A percentile compares a stretch with the other conserved stretches of the same genome.
phyloP scores from a whole-genome alignment of 2,888 invertebrate species.

The Tipula lateralis region DNA sequence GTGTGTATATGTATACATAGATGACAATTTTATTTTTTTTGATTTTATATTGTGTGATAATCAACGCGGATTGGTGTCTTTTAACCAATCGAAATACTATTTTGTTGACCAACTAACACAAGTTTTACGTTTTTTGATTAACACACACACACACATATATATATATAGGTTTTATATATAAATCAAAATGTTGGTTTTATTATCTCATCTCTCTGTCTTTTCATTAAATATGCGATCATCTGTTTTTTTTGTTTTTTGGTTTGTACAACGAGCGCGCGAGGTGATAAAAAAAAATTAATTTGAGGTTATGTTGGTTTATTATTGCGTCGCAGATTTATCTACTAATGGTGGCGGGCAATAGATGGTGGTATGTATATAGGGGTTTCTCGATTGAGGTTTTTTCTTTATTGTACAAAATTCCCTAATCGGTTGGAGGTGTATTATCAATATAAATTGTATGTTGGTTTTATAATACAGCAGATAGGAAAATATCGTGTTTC shows the following conservation, averaged over 20 bases:
- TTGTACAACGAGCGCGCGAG: background rate
- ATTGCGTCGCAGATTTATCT: constrained; percentile 24
- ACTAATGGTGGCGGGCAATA: background rate
- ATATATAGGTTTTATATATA: background rate
- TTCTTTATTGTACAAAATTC: background rate
- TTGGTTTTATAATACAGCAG: background rate
- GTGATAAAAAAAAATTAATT: background rate
- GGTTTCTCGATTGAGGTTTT: background rate
- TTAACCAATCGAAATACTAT: constrained; percentile 45
- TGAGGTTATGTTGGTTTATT: constrained; percentile 24
- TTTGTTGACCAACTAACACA: constrained; percentile 26
- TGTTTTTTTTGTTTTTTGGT: background rate
- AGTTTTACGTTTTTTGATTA: background rate
- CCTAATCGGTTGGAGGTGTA: constrained; percentile 27
- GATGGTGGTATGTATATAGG: background rate
- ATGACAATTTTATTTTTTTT: background rate
- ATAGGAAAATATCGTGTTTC: constrained; percentile 25
- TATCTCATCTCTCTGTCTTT: constrained; percentile 14
- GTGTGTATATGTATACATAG: background rate
- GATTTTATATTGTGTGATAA: constrained; percentile 40
- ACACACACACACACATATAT: background rate
- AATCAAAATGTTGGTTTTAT: background rate
- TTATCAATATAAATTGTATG: background rate
- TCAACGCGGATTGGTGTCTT: constrained; percentile 45
- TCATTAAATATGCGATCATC: background rate